Evolutionary conservation across 1,140 invertebrate genomes (phyloP).

Genomic region (Drosophila bocki): DNA sequence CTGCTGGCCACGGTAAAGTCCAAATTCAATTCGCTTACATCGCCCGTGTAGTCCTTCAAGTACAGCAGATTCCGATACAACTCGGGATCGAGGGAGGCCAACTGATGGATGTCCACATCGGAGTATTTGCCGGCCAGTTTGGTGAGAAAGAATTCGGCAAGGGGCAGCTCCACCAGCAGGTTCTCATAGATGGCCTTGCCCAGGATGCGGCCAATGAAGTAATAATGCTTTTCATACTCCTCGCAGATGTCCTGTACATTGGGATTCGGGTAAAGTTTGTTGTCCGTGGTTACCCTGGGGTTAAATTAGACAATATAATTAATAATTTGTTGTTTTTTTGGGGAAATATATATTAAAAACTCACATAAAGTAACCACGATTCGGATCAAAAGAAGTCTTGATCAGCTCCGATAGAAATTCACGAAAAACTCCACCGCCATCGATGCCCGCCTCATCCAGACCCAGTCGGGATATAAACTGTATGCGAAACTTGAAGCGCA

Average conservation of each 20-base stretch:
- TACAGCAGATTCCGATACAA: slow-evolving; percentile 96
- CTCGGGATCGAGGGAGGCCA: slow-evolving; percentile 96
- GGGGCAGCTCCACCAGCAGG: slow-evolving; percentile 95
- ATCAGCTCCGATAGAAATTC: slow-evolving; percentile 96
- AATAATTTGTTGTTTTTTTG: not conserved
- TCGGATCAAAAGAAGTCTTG: slow-evolving; percentile 98
- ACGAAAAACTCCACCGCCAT: slow-evolving; percentile 96
- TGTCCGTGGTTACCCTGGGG: slow-evolving; percentile 92
- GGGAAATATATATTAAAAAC: not conserved
- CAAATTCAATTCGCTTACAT: slow-evolving; percentile 93
- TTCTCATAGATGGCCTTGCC: slow-evolving; percentile 99
- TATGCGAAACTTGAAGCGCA: slow-evolving; percentile 94
- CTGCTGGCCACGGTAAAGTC: slow-evolving; percentile 97
- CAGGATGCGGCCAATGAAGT: slow-evolving; percentile 97
- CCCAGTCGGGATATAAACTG: slow-evolving; percentile 96
- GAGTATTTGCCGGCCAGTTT: slow-evolving; percentile 92
- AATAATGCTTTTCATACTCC: slow-evolving; percentile 96
- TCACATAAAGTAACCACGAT: slow-evolving; percentile 94
- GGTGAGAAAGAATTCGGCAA: slow-evolving; percentile 96
- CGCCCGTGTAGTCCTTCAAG: slow-evolving; percentile 92
- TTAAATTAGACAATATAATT: not conserved
- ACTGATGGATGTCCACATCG: slow-evolving; percentile 96
- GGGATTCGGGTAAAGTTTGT: slow-evolving; percentile 98
- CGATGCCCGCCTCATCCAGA: slow-evolving; percentile 97
- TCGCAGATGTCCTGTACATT: slow-evolving; percentile 93